These are phyloP conservation scores for Prochilodus magdalenae DNA, from an alignment of 2,113 vertebrate species.

Conservation along the genomic window DNA sequence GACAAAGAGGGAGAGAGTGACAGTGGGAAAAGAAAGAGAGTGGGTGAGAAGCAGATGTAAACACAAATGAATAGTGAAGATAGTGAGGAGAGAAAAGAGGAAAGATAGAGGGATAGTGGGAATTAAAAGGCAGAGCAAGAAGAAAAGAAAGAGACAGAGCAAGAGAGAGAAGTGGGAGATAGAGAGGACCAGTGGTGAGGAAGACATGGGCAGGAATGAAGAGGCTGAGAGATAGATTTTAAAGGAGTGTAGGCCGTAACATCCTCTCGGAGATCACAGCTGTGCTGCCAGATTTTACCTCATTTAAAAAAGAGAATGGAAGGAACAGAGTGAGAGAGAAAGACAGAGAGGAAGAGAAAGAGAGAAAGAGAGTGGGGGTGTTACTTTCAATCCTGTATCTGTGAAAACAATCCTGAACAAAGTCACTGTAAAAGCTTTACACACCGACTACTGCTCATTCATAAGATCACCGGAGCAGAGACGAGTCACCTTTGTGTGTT, in stretches of 20 bases:
- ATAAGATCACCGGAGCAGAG: too few relatives aligned
- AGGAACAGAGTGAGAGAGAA: too few relatives aligned
- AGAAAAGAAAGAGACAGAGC: conserved; percentile 2
- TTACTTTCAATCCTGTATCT: neutral
- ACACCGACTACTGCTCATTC: too few relatives aligned
- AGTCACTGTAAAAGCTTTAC: neutral
- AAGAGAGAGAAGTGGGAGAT: conserved; percentile 2
- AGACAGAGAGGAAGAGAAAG: neutral
- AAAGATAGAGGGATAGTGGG: conserved; percentile 16
- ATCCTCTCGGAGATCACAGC: neutral
- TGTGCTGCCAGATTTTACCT: conserved; percentile 12
- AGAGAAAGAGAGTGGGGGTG: neutral
- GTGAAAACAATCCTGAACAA: neutral
- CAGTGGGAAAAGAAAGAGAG: neutral
- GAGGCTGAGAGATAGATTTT: neutral
- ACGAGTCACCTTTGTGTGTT: too few relatives aligned
- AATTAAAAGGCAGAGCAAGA: conserved; percentile 3
- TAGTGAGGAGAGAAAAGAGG: neutral
- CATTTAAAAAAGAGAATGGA: neutral
- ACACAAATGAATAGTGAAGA: neutral
- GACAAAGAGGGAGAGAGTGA: neutral
- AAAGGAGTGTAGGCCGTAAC: neutral
- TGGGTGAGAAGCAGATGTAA: conserved; percentile 26
- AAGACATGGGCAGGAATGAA: neutral
- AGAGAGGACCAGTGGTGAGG: neutral